phyloP scores from a whole-genome alignment of 2,888 invertebrate species.

The Ypsolopha scabrella region DNA sequence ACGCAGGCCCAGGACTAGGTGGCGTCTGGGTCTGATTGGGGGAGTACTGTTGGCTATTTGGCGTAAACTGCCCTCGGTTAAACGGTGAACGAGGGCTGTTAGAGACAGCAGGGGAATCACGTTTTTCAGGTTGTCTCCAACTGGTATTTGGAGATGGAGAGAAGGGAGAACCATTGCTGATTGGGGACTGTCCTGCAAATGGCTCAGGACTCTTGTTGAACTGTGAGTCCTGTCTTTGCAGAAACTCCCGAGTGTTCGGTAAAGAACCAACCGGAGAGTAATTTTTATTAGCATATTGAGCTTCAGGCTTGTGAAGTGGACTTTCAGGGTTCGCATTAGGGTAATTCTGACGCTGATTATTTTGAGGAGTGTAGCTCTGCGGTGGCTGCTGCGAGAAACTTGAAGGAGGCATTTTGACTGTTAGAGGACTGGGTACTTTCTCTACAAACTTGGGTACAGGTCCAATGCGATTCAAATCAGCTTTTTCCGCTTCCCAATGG shows the following conservation, averaged over 20 bases:
- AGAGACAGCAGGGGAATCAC: constrained; percentile 44
- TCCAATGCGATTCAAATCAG: constrained; percentile 64
- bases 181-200: constrained; percentile 41
- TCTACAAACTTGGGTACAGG: constrained; percentile 55
- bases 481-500: constrained; percentile 72
- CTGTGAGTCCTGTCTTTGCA: constrained; percentile 61
- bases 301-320: constrained; percentile 61
- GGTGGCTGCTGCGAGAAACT: constrained; percentile 51
- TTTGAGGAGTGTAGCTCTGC: constrained; percentile 43
- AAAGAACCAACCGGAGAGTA: constrained; percentile 44
- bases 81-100: constrained; percentile 34
- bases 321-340: constrained; percentile 48
- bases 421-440: constrained; percentile 57
- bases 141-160: constrained; percentile 57
- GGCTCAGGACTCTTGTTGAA: constrained; percentile 65
- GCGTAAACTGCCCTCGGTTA: constrained; percentile 39
- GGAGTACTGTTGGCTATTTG: constrained; percentile 15
- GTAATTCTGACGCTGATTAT: constrained; percentile 28
- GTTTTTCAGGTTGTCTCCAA: constrained; percentile 58
- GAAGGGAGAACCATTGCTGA: constrained; percentile 35
- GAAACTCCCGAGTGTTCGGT: constrained; percentile 43
- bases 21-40: constrained; percentile 13
- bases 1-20: constrained; percentile 30
- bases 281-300: constrained; percentile 53
- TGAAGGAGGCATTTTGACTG: constrained; percentile 54